These are phyloP conservation scores for Psilopogon haemacephalus DNA, from an alignment of 2,113 vertebrate genomes.

Conservation along the genomic window DNA sequence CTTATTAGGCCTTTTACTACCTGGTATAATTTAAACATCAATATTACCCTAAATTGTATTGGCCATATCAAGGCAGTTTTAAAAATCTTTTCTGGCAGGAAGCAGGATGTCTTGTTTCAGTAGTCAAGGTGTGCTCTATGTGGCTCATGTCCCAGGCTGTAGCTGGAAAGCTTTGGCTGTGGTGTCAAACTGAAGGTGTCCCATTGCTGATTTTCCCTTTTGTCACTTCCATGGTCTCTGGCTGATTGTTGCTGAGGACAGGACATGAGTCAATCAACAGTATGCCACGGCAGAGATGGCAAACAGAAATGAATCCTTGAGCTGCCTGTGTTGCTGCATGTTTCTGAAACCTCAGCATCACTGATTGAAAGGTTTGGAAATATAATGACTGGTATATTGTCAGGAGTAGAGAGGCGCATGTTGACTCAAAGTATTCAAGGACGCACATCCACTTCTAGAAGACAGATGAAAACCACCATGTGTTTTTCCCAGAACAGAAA, in stretches of 20 bases:
- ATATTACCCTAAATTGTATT: not conserved
- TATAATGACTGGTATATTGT: fast-evolving
- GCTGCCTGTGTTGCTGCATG: not conserved
- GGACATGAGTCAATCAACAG: not conserved
- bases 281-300: not conserved
- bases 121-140: not conserved
- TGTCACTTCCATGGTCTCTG: not conserved
- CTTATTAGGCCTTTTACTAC: not conserved
- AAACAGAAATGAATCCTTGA: not conserved
- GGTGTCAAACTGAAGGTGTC: not conserved
- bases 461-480: not conserved
- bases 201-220: not conserved
- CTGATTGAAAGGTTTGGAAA: not conserved
- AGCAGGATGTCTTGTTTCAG: not conserved
- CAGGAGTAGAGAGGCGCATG: not conserved
- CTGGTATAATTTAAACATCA: not conserved
- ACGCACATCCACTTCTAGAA: not conserved
- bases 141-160: not conserved
- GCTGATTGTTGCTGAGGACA: not conserved
- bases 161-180: not conserved
- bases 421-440: not conserved
- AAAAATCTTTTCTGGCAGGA: not conserved
- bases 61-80: not conserved
- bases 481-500: not conserved
- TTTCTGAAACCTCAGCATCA: not conserved